Conservation (phyloP, 1,140 invertebrate genomes). For the Neocloeon triangulifer region DNA sequence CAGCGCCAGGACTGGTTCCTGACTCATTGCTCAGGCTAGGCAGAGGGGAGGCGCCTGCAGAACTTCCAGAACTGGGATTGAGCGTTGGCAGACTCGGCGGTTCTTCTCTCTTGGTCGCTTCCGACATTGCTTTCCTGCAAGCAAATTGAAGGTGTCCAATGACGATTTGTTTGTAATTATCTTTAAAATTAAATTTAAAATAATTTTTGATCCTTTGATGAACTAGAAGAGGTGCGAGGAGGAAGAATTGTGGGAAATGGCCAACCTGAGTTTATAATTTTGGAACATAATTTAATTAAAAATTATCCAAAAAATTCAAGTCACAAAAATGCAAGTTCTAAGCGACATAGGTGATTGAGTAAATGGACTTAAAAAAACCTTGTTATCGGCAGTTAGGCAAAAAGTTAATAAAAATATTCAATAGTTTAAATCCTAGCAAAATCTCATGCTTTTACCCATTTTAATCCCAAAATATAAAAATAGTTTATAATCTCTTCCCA, state of each 20-base stretch:
- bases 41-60: background rate
- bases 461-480: no score
- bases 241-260: no score
- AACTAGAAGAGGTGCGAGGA: no score
- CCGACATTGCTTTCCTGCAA: background rate
- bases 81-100: background rate
- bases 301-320: background rate
- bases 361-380: background rate
- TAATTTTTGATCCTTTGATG: no score
- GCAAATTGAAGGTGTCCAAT: conserved; percentile 1
- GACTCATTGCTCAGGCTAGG: background rate
- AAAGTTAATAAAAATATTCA: background rate
- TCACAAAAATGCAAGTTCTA: background rate
- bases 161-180: no score
- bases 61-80: background rate
- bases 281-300: no score
- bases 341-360: background rate
- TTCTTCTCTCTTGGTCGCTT: background rate
- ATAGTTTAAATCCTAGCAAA: background rate
- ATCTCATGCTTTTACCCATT: background rate
- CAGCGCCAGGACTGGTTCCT: conserved; percentile 22
- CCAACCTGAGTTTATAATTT: no score
- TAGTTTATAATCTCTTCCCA: background rate
- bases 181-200: no score
- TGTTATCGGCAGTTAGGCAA: background rate